Conservation (phyloP, 2,888 invertebrate genomes). For the Eristalis intricaria region DNA sequence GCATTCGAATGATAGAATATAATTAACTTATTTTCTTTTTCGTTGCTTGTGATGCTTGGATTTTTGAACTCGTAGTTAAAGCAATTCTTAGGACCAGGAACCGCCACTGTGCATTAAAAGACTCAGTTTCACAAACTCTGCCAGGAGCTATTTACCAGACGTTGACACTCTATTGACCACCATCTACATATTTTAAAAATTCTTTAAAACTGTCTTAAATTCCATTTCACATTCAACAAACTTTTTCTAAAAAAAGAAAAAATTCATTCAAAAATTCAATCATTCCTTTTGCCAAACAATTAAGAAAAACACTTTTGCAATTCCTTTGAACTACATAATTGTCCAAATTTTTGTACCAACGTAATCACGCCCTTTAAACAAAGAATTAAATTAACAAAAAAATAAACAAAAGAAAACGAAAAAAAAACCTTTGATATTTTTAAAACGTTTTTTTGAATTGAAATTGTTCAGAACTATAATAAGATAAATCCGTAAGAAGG, state of each 20-base stretch:
- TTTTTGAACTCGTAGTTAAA: no score
- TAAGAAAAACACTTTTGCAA: neutral
- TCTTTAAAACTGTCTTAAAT: neutral
- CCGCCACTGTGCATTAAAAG: no score
- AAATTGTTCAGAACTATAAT: slow-evolving; percentile 2
- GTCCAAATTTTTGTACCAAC: slow-evolving; percentile 56
- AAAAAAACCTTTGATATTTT: slow-evolving; percentile 53
- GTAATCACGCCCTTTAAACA: slow-evolving; percentile 5
- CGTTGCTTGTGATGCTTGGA: no score
- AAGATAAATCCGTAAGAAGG: neutral
- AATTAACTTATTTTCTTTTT: no score
- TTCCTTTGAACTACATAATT: slow-evolving; percentile 29
- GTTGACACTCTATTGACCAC: no score
- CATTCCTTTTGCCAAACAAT: neutral
- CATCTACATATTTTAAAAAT: no score
- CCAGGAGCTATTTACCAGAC: no score
- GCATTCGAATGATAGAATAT: no score
- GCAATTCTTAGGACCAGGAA: no score
- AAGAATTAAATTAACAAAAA: neutral
- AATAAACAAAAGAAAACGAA: slow-evolving; percentile 22
- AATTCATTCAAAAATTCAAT: neutral
- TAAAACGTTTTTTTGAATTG: slow-evolving; percentile 27
- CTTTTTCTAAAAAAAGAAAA: neutral
- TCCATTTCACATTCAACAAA: neutral
- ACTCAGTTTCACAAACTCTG: no score